These are phyloP conservation scores for Magallana ariakensis DNA, from an alignment of 1,140 invertebrate genomes.

Conservation along the genomic window DNA sequence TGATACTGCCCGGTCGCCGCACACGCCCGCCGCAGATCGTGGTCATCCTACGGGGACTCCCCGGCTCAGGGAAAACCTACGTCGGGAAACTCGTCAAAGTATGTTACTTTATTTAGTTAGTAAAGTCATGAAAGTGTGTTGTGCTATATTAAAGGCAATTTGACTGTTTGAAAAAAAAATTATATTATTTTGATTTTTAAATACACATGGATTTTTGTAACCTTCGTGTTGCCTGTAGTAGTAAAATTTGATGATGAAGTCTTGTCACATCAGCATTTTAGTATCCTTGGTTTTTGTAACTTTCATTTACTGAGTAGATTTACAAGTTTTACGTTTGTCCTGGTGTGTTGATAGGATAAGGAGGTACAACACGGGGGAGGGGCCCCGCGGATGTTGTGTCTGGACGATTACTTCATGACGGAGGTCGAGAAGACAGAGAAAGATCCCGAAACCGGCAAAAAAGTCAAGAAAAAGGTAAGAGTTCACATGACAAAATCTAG, in stretches of 20 bases:
- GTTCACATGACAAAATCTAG: neutral
- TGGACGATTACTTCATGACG: constrained; percentile 97
- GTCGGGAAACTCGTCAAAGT: constrained; percentile 93
- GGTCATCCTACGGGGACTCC: constrained; percentile 93
- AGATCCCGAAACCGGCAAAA: constrained; percentile 89
- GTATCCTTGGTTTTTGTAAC: too few relatives aligned
- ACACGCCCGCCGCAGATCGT: constrained; percentile 90
- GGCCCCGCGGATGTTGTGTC: constrained; percentile 92
- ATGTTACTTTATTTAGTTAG: constrained; percentile 69
- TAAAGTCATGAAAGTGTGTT: too few relatives aligned
- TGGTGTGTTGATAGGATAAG: constrained; percentile 83
- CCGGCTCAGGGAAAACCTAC: constrained; percentile 93
- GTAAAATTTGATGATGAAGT: too few relatives aligned
- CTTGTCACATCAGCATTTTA: too few relatives aligned
- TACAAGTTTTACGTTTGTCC: too few relatives aligned
- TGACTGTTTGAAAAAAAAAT: too few relatives aligned
- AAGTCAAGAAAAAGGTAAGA: constrained; percentile 84
- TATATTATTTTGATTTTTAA: too few relatives aligned
- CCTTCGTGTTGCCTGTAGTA: too few relatives aligned
- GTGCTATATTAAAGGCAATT: too few relatives aligned
- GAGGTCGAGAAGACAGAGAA: constrained; percentile 90
- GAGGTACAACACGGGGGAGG: constrained; percentile 88
- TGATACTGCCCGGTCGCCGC: constrained; percentile 87
- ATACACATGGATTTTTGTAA: too few relatives aligned
- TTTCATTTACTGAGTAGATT: too few relatives aligned